Evolutionary conservation across 2,113 vertebrate species (phyloP), one percentile per base, ranked within the genome.

Genomic region (Dascyllus trimaculatus): DNA sequence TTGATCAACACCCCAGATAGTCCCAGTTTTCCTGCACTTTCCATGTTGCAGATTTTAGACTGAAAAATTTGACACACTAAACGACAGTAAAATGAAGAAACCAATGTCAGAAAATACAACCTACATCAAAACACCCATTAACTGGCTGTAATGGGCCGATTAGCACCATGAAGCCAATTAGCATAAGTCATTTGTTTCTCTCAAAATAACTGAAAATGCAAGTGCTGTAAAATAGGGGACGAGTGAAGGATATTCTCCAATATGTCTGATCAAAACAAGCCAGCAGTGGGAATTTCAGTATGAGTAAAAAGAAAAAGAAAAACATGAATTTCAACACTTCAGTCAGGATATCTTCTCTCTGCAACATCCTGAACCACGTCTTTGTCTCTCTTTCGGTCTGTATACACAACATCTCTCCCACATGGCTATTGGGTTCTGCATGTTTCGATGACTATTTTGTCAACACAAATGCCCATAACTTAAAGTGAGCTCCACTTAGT

Each of bases 351-450:
- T 46, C 4, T 43, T 38, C 24, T n/a, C 8, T 22, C n/a, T 14
- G 7, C 52, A 48, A 13, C 56, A 52, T 22, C 57, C 56, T 56
- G 29, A 62, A 13, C 46, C 32, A 51, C 19, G 25, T 81, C 58
- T 53, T 52, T 60, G 22, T 52, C 24, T 32, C 43, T 65, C 29
- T 82, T 25, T 43, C 64, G 57, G 4, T 84, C 65, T 91, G 89
- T 94, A 82, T 89, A 89, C 91, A 93, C 75, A 95, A 94, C 92
- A 92, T 75, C 62, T 75, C 62, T 81, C 81, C 84, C 84, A 82
- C 83, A 82, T 81, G 51, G 40, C 62, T 66, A 35, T 49, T 35
- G 65, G 74, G 56, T 78, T 59, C 58, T 3, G 56, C 79, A 76
- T 75, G 51, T 60, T 82, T 87, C 68, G 57, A 7, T 26, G 19